Conservation (phyloP, 2,113 vertebrate genomes). For the Dermatemys mawii region DNA sequence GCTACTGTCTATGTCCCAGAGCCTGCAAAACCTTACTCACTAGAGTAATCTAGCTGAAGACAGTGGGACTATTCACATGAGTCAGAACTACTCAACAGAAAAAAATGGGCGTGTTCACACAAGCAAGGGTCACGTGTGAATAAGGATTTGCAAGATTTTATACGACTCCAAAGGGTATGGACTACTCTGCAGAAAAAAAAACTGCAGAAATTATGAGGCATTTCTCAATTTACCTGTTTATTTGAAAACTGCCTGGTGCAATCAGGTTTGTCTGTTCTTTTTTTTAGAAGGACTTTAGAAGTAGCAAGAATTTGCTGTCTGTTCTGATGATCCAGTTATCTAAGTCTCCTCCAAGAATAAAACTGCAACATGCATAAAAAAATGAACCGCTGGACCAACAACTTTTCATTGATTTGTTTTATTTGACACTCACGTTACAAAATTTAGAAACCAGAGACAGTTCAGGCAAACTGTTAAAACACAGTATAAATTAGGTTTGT, state of each 20-base stretch:
- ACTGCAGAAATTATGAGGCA: neutral
- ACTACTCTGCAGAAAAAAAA: neutral
- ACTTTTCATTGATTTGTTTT: neutral
- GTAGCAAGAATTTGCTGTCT: neutral
- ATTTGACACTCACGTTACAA: slow-evolving; percentile 80
- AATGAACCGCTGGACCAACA: neutral
- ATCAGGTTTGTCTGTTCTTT: neutral
- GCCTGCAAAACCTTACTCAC: neutral
- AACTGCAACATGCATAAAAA: neutral
- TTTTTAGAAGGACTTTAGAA: neutral
- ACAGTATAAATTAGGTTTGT: slow-evolving; percentile 80
- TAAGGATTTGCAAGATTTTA: neutral
- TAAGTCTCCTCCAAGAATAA: neutral
- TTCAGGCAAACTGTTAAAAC: slow-evolving; percentile 83
- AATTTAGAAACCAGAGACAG: slow-evolving; percentile 81
- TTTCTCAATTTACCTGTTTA: fast-evolving
- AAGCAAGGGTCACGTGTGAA: neutral
- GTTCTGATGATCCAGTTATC: neutral
- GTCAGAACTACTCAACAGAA: neutral
- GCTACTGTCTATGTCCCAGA: neutral
- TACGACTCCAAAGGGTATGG: too few species aligned
- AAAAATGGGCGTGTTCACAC: neutral
- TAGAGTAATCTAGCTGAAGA: neutral
- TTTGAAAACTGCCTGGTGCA: neutral
- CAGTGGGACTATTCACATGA: neutral